Percentiles rank a stretch among this genome's conserved stretches.
These are phyloP conservation scores for Temnothorax rugatulus DNA, from an alignment of 2,888 invertebrate species.

Conservation along the genomic window DNA sequence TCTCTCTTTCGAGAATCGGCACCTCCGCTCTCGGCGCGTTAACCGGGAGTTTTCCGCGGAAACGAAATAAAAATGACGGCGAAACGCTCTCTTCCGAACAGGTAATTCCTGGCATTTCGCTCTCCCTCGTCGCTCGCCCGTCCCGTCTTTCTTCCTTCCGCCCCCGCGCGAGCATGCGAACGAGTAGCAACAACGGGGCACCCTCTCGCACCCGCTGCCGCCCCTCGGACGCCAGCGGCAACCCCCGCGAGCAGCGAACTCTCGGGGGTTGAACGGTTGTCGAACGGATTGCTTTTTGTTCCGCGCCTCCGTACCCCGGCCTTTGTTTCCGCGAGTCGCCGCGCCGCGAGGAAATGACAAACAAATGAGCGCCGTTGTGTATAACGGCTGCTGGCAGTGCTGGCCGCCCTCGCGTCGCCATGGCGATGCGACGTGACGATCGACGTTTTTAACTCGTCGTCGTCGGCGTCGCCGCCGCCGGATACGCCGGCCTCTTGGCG, in stretches of 20 bases:
- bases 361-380: slow-evolving; percentile 83
- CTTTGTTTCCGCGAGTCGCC: slow-evolving; percentile 82
- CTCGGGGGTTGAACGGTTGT: slow-evolving; percentile 51
- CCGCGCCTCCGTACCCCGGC: slow-evolving; percentile 75
- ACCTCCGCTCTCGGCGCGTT: slow-evolving; percentile 44
- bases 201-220: slow-evolving; percentile 58
- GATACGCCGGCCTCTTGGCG: slow-evolving; percentile 35
- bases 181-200: slow-evolving; percentile 68
- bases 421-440: slow-evolving; percentile 70
- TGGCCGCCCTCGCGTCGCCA: slow-evolving; percentile 69
- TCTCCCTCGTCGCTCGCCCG: slow-evolving; percentile 68
- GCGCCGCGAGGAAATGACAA: slow-evolving; percentile 84
- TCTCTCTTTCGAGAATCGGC: slow-evolving; percentile 45
- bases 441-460: slow-evolving; percentile 68
- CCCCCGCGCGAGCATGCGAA: slow-evolving; percentile 44
- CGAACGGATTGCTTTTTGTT: slow-evolving; percentile 82
- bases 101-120: slow-evolving; percentile 82
- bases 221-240: slow-evolving; percentile 41
- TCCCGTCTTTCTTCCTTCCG: slow-evolving; percentile 33
- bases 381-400: slow-evolving; percentile 65
- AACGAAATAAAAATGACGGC: slow-evolving; percentile 79
- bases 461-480: slow-evolving; percentile 3
- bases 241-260: slow-evolving; percentile 38
- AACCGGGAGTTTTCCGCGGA: slow-evolving; percentile 74
- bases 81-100: slow-evolving; percentile 83